Conservation (phyloP, 2,113 vertebrate species). For the Semnornis frantzii region DNA sequence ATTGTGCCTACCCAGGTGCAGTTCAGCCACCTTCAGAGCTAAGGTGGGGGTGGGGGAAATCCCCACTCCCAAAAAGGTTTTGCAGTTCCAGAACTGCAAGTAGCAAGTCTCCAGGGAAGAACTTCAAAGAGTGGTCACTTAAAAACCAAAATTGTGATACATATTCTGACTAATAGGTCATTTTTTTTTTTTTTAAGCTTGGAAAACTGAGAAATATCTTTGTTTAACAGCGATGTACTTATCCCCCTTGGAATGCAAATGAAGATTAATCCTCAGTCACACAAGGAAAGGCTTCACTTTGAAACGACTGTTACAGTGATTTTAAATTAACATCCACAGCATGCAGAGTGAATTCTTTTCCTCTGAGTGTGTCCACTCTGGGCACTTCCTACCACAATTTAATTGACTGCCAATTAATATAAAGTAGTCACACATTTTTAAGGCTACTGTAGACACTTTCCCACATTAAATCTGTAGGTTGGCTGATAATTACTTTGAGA, state of each 20-base stretch:
- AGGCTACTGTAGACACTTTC: neutral
- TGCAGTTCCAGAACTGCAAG: neutral
- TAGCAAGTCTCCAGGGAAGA: neutral
- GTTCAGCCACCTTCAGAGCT: neutral
- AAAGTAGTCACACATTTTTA: conserved; percentile 42
- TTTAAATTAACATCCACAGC: conserved; percentile 51
- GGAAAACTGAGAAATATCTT: conserved; percentile 10
- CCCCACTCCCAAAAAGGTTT: neutral
- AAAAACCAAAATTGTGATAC: neutral
- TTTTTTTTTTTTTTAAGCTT: neutral
- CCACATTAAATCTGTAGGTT: neutral
- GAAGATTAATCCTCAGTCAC: conserved; percentile 43
- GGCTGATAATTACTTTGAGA: conserved; percentile 21
- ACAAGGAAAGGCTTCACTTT: neutral
- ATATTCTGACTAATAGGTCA: neutral
- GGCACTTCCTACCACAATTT: conserved; percentile 17
- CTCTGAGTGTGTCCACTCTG: conserved; percentile 45
- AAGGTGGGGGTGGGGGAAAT: neutral
- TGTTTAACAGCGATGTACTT: conserved; percentile 9
- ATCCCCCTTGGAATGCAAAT: neutral
- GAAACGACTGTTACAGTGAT: conserved; percentile 16
- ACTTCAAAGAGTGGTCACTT: neutral
- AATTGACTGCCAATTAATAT: conserved; percentile 58
- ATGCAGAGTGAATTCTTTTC: neutral
- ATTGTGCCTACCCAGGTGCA: no score